Percentiles rank a stretch among this genome's conserved stretches.
phyloP scores from a whole-genome alignment of 2,113 vertebrate genomes.

The Syngnathus floridae region DNA sequence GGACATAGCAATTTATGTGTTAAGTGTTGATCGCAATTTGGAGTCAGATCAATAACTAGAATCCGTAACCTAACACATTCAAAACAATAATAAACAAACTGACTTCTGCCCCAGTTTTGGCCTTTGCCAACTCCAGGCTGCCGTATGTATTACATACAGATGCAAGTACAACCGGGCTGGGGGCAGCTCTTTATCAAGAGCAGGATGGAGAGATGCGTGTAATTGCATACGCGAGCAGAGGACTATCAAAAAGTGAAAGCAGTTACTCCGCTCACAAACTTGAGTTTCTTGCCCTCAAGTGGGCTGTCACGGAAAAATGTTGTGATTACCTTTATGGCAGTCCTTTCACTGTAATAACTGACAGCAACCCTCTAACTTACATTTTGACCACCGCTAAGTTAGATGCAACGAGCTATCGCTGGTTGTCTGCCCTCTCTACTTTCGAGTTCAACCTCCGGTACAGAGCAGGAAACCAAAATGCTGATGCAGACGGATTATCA shows the following conservation, averaged over 20 bases:
- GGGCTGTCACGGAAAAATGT: neutral
- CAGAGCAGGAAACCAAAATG: too few relatives aligned
- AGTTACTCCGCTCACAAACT: neutral
- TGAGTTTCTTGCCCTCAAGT: neutral
- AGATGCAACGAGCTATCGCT: neutral
- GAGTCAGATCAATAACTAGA: too few relatives aligned
- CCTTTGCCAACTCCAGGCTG: conserved; percentile 1
- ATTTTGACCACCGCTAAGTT: neutral
- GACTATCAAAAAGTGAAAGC: neutral
- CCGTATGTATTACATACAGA: conserved; percentile 17
- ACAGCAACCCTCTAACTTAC: conserved; percentile 15
- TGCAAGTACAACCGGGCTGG: neutral
- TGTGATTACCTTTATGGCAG: conserved; percentile 1
- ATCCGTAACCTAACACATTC: too few relatives aligned
- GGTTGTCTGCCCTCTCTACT: neutral
- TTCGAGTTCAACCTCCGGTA: neutral
- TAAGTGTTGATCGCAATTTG: too few relatives aligned
- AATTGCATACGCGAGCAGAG: neutral
- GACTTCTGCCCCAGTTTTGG: conserved; percentile 6
- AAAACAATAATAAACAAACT: neutral
- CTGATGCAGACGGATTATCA: too few relatives aligned
- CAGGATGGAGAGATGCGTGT: neutral
- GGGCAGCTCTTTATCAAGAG: neutral
- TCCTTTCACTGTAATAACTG: neutral
- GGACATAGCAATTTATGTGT: too few relatives aligned